Evolutionary conservation across 2,888 invertebrate species (phyloP).

Genomic region (Limenitis camilla): DNA sequence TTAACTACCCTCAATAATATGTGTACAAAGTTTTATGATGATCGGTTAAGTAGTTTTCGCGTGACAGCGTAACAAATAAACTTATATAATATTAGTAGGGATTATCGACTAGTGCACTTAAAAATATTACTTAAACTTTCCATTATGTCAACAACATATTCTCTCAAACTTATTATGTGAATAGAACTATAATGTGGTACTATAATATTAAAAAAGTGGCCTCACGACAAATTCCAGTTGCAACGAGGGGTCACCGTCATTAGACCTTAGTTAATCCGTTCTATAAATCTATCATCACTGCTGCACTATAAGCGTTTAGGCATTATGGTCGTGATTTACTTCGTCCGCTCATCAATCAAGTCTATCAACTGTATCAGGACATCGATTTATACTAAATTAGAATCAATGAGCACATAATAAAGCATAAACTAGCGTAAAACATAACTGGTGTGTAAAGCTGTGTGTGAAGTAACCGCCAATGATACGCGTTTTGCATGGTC

Average conservation of each 20-base stretch:
- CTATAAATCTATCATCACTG: conserved; percentile 25
- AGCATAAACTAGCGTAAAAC: conserved; percentile 11
- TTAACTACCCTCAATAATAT: too few species aligned
- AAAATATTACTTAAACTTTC: too few species aligned
- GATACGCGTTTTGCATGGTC: conserved; percentile 37
- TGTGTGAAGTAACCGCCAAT: conserved; percentile 34
- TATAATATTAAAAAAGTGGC: conserved; percentile 6
- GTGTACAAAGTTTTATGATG: too few species aligned
- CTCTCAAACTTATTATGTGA: too few species aligned
- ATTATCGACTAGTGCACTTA: too few species aligned
- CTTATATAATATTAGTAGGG: too few species aligned
- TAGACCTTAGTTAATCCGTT: conserved; percentile 16
- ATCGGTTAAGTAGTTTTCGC: too few species aligned
- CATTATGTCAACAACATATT: too few species aligned
- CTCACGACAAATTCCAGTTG: conserved; percentile 15
- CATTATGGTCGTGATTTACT: conserved; percentile 23
- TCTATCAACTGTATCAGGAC: conserved; percentile 24
- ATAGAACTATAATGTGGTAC: too few species aligned
- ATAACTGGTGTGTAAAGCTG: conserved; percentile 10
- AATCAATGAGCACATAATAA: conserved; percentile 9
- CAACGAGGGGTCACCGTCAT: conserved; percentile 12
- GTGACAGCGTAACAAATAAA: too few species aligned
- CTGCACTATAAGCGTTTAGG: conserved; percentile 21
- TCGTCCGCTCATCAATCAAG: conserved; percentile 33
- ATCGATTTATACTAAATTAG: conserved; percentile 10